A percentile compares a stretch with the other conserved stretches of the same genome.
These are phyloP conservation scores for Ichneumoninae sp. DNA, from an alignment of 2,888 invertebrate genomes.

Conservation along the genomic window DNA sequence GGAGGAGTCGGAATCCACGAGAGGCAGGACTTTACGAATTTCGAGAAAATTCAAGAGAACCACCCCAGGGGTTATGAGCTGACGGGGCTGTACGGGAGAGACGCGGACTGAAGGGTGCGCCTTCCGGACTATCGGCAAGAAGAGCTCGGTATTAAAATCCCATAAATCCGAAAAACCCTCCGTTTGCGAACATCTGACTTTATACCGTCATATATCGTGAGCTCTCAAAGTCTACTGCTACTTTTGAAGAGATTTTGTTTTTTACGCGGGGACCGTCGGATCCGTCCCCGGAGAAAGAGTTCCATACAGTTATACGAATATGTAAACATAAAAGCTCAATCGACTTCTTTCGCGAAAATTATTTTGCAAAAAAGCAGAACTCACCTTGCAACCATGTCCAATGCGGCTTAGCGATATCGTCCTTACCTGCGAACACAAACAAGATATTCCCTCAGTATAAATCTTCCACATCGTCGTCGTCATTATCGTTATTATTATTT, in stretches of 20 bases:
- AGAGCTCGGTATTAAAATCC: slow-evolving; percentile 60
- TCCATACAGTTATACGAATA: not conserved
- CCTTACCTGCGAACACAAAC: slow-evolving; percentile 82
- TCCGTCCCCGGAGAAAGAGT: not conserved
- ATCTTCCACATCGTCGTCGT: slow-evolving; percentile 15
- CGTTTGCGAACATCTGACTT: slow-evolving; percentile 38
- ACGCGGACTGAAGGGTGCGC: slow-evolving; percentile 22
- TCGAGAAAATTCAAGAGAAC: slow-evolving; percentile 51
- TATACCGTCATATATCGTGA: slow-evolving; percentile 8
- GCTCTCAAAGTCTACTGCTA: slow-evolving; percentile 39
- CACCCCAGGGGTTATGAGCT: slow-evolving; percentile 28
- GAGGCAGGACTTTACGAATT: slow-evolving; percentile 58
- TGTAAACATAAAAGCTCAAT: slow-evolving; percentile 11
- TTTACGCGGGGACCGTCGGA: not conserved
- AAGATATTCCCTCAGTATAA: slow-evolving; percentile 43
- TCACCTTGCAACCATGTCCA: slow-evolving; percentile 84
- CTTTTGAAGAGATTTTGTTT: slow-evolving; percentile 43
- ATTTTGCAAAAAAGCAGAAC: slow-evolving; percentile 78
- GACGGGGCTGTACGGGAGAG: not conserved
- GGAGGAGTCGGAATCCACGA: slow-evolving; percentile 50
- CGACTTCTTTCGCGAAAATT: slow-evolving; percentile 63
- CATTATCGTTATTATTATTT: slow-evolving; percentile 22
- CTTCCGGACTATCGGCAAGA: slow-evolving; percentile 37
- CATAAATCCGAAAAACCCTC: slow-evolving; percentile 56
- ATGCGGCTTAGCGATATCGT: slow-evolving; percentile 84